Conservation (phyloP, 2,888 invertebrate genomes). For the Rhamnusium bicolor region DNA sequence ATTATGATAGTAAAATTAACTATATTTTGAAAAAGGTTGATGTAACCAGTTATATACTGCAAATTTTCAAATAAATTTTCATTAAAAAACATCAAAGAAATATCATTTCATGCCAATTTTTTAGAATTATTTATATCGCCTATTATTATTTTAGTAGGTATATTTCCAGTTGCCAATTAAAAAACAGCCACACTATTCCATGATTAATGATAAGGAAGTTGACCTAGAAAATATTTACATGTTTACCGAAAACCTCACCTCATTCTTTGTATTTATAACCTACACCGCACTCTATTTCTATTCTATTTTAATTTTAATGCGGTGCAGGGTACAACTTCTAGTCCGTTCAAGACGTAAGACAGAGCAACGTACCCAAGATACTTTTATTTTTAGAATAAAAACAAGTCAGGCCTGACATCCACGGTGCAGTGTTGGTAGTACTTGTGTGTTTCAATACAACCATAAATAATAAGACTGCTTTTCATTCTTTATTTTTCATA, state of each 20-base stretch:
- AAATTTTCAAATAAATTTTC: background rate
- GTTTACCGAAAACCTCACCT: background rate
- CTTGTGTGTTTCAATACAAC: background rate
- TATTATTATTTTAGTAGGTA: background rate
- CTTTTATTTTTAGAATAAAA: slow-evolving; percentile 29
- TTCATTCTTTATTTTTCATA: background rate
- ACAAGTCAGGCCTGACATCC: slow-evolving; percentile 29
- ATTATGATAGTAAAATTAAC: no score
- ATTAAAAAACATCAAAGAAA: slow-evolving; percentile 2
- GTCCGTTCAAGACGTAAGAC: slow-evolving; percentile 15
- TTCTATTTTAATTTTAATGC: slow-evolving; percentile 12
- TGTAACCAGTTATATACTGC: no score
- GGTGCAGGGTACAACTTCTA: background rate
- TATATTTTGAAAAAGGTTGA: no score
- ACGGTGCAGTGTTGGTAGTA: background rate
- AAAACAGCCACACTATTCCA: background rate
- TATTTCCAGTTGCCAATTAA: slow-evolving; percentile 19
- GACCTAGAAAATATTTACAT: background rate
- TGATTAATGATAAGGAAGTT: slow-evolving; percentile 10
- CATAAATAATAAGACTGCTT: background rate
- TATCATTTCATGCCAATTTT: slow-evolving; percentile 2
- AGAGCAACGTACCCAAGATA: slow-evolving; percentile 36
- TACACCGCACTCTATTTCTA: slow-evolving; percentile 3
- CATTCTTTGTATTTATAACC: background rate
- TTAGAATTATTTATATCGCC: background rate